These are phyloP conservation scores for Malurus alboscapulatus DNA, from an alignment of 2,113 vertebrate species.

Conservation along the genomic window DNA sequence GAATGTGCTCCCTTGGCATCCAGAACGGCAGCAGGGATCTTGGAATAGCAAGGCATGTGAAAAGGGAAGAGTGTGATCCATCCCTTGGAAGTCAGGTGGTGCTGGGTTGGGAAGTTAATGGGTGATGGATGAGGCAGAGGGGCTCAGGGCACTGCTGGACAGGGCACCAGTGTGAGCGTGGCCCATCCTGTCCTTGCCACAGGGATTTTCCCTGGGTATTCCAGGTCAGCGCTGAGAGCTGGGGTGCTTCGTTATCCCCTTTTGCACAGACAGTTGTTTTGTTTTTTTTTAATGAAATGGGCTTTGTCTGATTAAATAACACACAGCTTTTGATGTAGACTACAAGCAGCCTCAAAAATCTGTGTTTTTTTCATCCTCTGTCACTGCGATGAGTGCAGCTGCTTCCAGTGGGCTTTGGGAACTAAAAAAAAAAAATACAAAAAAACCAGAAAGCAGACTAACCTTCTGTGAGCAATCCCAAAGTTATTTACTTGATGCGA, in stretches of 20 bases:
- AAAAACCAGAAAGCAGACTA: neutral
- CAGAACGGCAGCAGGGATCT: neutral
- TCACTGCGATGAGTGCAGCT: neutral
- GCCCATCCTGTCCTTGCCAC: neutral
- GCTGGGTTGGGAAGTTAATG: neutral
- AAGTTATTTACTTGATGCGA: constrained; percentile 45
- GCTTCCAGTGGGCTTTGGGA: constrained; percentile 19
- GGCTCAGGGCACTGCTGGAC: neutral
- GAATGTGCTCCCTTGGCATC: neutral
- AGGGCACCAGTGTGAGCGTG: neutral
- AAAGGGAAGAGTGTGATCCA: neutral
- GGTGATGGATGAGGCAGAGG: neutral
- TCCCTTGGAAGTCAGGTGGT: neutral
- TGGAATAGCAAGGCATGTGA: neutral
- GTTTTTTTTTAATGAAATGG: neutral
- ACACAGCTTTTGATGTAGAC: neutral
- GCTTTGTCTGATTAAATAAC: constrained; percentile 23
- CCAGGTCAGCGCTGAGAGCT: fast-evolving
- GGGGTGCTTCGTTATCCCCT: neutral
- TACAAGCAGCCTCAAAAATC: constrained; percentile 12
- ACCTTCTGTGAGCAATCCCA: neutral
- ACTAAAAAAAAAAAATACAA: neutral
- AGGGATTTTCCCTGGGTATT: neutral
- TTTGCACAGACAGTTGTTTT: neutral
- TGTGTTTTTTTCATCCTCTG: neutral